A percentile compares a stretch with the other conserved stretches of the same genome.
These are phyloP conservation scores for Phyllotreta cruciferae DNA, from an alignment of 2,888 invertebrate genomes.

Conservation along the genomic window DNA sequence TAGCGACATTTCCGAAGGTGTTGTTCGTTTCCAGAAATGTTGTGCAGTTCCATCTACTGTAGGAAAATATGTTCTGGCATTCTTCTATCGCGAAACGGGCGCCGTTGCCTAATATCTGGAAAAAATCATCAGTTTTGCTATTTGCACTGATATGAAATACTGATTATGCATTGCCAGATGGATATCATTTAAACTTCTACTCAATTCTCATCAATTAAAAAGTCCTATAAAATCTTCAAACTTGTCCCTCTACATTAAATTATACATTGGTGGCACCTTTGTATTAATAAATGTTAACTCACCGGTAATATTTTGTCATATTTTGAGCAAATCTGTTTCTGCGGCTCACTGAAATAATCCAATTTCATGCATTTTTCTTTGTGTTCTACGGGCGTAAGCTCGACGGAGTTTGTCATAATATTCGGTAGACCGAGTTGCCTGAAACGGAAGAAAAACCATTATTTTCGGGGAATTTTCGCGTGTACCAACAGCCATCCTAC, in stretches of 20 bases:
- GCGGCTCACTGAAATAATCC: constrained; percentile 73
- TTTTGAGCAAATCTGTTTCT: constrained; percentile 76
- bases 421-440: constrained; percentile 59
- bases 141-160: neutral
- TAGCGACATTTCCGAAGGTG: constrained; percentile 83
- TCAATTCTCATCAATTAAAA: no score
- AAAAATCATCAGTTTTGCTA: constrained; percentile 16
- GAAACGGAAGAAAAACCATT: constrained; percentile 47
- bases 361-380: constrained; percentile 74
- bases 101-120: constrained; percentile 78
- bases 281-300: constrained; percentile 44
- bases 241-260: no score
- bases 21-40: constrained; percentile 72
- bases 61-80: constrained; percentile 87
- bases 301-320: constrained; percentile 76
- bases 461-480: neutral
- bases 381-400: constrained; percentile 60
- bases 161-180: constrained; percentile 1
- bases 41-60: constrained; percentile 90
- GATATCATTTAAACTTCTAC: neutral
- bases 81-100: constrained; percentile 87
- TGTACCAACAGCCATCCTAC: neutral
- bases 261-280: no score
- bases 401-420: constrained; percentile 54
- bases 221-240: no score